Percentiles rank a stretch among this genome's conserved stretches.
Conservation (phyloP, 2,888 invertebrate species). For the Pachliopta kotzebuea region DNA sequence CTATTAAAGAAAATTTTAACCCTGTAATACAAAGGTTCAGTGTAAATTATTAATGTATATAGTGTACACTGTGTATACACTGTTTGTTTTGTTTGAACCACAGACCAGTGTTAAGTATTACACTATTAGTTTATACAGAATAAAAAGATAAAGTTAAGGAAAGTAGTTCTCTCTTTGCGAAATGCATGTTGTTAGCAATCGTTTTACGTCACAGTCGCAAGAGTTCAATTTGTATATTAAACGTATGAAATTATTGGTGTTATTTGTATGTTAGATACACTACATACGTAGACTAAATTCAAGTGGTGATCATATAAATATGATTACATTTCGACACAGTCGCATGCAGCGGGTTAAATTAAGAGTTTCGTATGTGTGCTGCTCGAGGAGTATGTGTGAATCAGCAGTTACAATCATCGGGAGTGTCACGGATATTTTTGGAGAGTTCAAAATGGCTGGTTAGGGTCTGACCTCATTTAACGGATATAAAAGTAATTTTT, state of each 20-base stretch:
- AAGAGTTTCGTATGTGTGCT: conserved; percentile 26
- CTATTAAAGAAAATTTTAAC: too few relatives aligned
- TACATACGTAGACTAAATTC: neutral
- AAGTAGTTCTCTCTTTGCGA: too few relatives aligned
- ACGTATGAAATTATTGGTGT: conserved; percentile 7
- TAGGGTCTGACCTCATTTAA: conserved; percentile 6
- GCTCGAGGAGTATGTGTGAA: conserved; percentile 26
- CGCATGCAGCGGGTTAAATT: conserved; percentile 25
- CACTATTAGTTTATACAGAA: too few relatives aligned
- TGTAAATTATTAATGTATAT: too few relatives aligned
- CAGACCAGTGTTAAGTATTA: too few relatives aligned
- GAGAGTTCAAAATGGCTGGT: conserved; percentile 18
- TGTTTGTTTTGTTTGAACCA: too few relatives aligned
- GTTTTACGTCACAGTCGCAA: neutral
- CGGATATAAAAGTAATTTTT: neutral
- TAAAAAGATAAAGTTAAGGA: too few relatives aligned
- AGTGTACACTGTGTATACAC: too few relatives aligned
- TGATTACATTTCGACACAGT: neutral
- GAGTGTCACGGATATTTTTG: conserved; percentile 37
- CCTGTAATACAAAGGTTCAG: too few relatives aligned
- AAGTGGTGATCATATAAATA: neutral
- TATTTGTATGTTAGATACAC: conserved; percentile 20
- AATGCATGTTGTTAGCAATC: neutral
- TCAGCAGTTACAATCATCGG: conserved; percentile 26
- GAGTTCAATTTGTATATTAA: conserved; percentile 1